Evolutionary conservation across 2,888 invertebrate species (phyloP).

Genomic region (Agriotes lineatus): DNA sequence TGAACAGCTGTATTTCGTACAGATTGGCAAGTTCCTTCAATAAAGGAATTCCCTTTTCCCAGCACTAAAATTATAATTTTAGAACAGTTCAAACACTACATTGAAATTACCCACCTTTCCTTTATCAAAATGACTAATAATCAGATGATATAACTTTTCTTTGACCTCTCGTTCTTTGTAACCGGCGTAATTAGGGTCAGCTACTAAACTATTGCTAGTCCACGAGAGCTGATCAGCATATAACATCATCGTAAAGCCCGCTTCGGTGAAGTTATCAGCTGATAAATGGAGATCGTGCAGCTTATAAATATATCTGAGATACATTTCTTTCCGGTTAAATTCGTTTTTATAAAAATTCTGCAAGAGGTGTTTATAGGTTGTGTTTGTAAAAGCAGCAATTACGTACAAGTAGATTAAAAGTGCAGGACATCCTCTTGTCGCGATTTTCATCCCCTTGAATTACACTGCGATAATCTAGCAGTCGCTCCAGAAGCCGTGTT

Average conservation of each 20-base stretch:
- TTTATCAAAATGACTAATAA: constrained; percentile 91
- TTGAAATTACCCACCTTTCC: constrained; percentile 77
- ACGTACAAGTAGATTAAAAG: constrained; percentile 89
- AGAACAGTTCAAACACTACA: too few species aligned
- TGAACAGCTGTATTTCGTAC: constrained; percentile 88
- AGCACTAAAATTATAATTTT: constrained; percentile 76
- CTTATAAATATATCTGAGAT: constrained; percentile 94
- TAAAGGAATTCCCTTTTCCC: constrained; percentile 95
- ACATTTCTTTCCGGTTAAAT: constrained; percentile 96
- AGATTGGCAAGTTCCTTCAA: constrained; percentile 89
- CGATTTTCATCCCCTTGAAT: constrained; percentile 96
- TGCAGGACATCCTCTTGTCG: constrained; percentile 96
- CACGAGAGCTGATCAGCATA: constrained; percentile 92
- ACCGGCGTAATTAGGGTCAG: constrained; percentile 78
- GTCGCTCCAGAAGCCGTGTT: constrained; percentile 86
- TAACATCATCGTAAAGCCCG: constrained; percentile 93
- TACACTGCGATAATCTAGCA: constrained; percentile 94
- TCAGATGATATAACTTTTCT: constrained; percentile 88
- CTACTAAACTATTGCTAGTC: constrained; percentile 77
- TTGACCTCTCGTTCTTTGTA: constrained; percentile 92
- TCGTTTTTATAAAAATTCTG: constrained; percentile 97
- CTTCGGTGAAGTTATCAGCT: constrained; percentile 94
- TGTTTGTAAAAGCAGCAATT: constrained; percentile 39
- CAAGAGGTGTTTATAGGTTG: constrained; percentile 48
- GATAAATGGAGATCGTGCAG: constrained; percentile 91